Evolutionary conservation across 2,113 vertebrate species (phyloP).

Genomic region (Chitala chitala): DNA sequence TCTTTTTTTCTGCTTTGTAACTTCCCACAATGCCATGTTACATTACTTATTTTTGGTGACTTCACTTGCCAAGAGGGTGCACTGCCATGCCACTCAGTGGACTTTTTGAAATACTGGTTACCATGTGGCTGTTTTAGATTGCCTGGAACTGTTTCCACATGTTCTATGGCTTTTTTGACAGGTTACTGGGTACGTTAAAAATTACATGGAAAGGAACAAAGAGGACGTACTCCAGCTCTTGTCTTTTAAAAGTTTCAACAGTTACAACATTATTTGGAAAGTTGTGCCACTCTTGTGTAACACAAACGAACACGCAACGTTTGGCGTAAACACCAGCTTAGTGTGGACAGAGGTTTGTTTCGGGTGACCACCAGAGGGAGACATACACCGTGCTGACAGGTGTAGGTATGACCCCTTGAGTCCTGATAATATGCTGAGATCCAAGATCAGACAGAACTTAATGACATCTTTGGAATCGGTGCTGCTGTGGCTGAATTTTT

Average conservation of each 20-base stretch:
- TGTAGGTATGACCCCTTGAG: neutral
- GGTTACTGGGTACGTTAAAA: neutral
- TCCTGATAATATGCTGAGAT: neutral
- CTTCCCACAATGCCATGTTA: neutral
- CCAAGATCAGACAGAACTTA: neutral
- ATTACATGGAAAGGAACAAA: conserved; percentile 2
- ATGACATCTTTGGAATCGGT: neutral
- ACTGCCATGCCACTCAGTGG: neutral
- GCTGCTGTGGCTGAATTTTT: conserved; percentile 4
- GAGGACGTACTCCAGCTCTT: neutral
- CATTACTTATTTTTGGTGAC: neutral
- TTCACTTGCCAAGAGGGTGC: neutral
- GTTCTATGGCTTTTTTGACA: neutral
- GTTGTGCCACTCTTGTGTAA: neutral
- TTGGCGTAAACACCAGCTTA: neutral
- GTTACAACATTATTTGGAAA: neutral
- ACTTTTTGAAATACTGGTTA: neutral
- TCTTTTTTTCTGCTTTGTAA: neutral
- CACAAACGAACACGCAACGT: neutral
- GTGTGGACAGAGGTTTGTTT: neutral
- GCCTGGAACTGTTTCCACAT: neutral
- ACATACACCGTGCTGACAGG: neutral
- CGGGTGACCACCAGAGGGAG: conserved; percentile 14
- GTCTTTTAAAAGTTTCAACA: neutral
- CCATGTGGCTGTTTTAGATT: neutral